Base-by-base conservation (phyloP, 1,140 invertebrate species). In the Neoseiulus cucumeris region DNA sequence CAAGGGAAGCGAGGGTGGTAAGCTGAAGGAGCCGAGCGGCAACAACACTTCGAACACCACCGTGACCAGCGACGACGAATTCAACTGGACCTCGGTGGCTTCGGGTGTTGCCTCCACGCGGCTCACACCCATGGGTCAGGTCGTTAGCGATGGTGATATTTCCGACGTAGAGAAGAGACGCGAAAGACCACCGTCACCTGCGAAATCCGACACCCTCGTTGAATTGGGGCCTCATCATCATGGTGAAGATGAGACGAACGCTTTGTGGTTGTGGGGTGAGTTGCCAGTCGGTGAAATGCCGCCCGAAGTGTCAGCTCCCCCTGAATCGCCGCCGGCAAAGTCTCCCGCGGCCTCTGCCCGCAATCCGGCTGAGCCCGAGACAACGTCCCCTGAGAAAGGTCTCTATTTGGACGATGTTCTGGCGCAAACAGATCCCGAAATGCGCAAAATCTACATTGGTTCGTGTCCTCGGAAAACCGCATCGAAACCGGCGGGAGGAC, bases 231-330 rank as follows among this genome's bases (percentile, higher is more conserved):
- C 44, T 66, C 69, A 73, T 65, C 69, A 64, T 87, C 68, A 73
- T 65, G 64, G 41, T 20, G 70, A 68, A 68, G 80, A 69, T 29
- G 47, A 69, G 7, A 66, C 64, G 42, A 44, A 66, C 66, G 74
- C 87, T 82, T 66, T 72, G 65, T 98, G 95, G 95, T 84, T 87
- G 69, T 98, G 95, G 95, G 95, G 95, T 29, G 89, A 97, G 74
- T 78, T 98, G 51, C 95, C 94, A 0, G 71, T 73, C 67, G 72
- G 72, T 18, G 73, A 59, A 12, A 42, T 33, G 14, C 45, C 42
- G 45, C 66, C 28, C 44, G 51, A 44, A 47, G 64, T 64, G 64
- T 84, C 75, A 7, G 70, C 73, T 18, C 68, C 71, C 29, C 69
- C 66, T 1, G 68, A 64, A 33, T 68, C 71, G 12, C 66, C 67